A percentile compares a stretch with the other conserved stretches of the same genome.
Evolutionary conservation across 2,888 invertebrate species (phyloP).

Genomic region (Labia minor): DNA sequence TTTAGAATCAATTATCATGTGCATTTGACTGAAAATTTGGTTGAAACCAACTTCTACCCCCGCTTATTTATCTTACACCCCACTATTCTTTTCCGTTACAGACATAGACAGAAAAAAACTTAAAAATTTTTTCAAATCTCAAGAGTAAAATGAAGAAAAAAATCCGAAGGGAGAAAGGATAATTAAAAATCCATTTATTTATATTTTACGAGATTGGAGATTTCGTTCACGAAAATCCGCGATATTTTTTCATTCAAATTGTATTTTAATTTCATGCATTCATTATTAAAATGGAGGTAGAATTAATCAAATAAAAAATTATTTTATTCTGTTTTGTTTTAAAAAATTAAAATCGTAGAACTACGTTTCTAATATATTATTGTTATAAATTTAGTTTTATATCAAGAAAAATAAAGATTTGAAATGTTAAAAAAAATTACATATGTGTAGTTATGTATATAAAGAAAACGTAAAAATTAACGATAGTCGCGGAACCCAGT

Average conservation of each 20-base stretch:
- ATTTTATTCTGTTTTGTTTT: too few relatives aligned
- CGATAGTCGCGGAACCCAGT: too few relatives aligned
- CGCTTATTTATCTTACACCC: background rate
- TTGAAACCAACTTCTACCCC: background rate
- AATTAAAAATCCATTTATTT: slow-evolving; percentile 13
- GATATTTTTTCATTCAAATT: slow-evolving; percentile 4
- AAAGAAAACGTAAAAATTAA: too few relatives aligned
- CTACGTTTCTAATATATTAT: too few relatives aligned
- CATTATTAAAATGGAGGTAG: background rate
- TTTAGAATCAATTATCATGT: background rate
- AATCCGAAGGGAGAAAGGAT: background rate
- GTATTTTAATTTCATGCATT: slow-evolving; percentile 1
- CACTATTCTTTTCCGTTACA: background rate
- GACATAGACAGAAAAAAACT: too few relatives aligned
- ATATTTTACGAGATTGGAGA: background rate
- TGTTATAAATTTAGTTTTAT: too few relatives aligned
- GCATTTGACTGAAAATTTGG: slow-evolving; percentile 3
- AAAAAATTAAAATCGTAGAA: too few relatives aligned
- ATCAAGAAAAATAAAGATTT: too few relatives aligned
- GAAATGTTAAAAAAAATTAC: too few relatives aligned
- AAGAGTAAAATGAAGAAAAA: background rate
- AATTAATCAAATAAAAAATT: too few relatives aligned
- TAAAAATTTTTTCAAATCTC: background rate
- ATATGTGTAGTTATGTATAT: too few relatives aligned
- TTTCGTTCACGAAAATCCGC: background rate